Base-by-base conservation (phyloP, 2,113 vertebrate genomes). In the Anas platyrhynchos region DNA sequence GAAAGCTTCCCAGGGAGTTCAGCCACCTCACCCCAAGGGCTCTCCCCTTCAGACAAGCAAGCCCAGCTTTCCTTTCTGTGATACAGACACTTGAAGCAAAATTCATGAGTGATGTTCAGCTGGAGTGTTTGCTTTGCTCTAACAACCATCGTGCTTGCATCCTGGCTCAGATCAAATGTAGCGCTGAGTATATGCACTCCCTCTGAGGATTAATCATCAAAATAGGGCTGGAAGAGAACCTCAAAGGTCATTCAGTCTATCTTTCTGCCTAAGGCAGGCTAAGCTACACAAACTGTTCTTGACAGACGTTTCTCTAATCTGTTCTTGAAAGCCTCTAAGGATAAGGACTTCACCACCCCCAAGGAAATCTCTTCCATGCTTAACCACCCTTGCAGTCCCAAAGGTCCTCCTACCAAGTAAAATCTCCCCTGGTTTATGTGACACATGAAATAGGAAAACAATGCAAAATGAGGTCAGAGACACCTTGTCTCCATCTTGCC, bases 241-340 rank as follows among this genome's bases (percentile, higher is more conserved):
- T 52, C 86, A 65, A 9, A 88, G 83, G 91, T 90, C 93, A 17
- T 68, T 48, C 91, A 72, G 78, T 32, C 65, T 79, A 27, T 62
- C 83, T n/a, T 54, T 58, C 81, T 68, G 88, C 96, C 94, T 65
- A 38, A 76, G 83, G 96, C 91, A 88, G 71, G 6, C 86, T 62
- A 89, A 86, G 75, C 91, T 29, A 65, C 95, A 87, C 91, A 92
- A 92, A 83, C 86, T 52, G 0, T 23, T 80, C 75, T 13, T 72
- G 91, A 46, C 79, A 90, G 83, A 91, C 0, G 0, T 65, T 93
- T 52, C 75, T 90, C 63, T 83, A 54, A 86, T 93, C 91, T 92
- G 48, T 43, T 88, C 88, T 58, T 29, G 9, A 75, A 77, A 93
- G 61, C 65, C 81, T 82, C 69, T 5, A 14, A 86, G 86, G 67